Percentiles rank a stretch among this genome's conserved stretches.
Conservation (phyloP, 2,113 vertebrate species). For the Hypomesus transpacificus region DNA sequence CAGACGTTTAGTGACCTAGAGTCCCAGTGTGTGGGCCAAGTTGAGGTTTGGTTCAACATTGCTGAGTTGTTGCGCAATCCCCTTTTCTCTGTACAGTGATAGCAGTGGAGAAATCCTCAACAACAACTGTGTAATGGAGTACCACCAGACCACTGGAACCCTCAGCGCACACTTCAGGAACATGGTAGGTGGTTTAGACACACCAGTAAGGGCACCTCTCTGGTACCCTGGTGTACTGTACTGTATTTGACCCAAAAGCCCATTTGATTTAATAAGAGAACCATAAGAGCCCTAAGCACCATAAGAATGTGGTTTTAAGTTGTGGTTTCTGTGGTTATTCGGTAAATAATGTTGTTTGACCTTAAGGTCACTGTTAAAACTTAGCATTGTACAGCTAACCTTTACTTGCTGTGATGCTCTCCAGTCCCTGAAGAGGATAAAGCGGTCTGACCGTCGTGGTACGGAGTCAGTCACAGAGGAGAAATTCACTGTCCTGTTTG, state of each 20-base stretch:
- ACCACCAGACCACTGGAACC: conserved; percentile 87
- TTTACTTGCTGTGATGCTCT: not conserved
- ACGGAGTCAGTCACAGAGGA: conserved; percentile 94
- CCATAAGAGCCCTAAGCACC: no score
- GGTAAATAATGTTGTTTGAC: no score
- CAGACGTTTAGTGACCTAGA: not conserved
- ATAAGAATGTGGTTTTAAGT: no score
- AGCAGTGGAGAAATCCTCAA: conserved; percentile 92
- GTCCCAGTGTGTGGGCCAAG: not conserved
- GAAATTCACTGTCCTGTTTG: conserved; percentile 95
- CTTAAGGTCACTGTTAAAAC: no score
- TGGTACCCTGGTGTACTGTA: no score
- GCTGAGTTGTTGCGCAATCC: not conserved
- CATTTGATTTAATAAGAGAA: no score
- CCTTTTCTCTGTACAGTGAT: conserved; percentile 68
- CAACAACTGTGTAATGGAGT: conserved; percentile 95
- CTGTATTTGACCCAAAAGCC: no score
- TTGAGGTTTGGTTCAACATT: not conserved
- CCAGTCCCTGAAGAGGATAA: conserved; percentile 93
- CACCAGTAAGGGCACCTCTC: no score
- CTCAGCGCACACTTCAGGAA: conserved; percentile 93
- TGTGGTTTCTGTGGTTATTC: no score
- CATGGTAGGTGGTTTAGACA: conserved; percentile 73
- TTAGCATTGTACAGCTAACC: no score
- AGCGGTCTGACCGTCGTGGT: conserved; percentile 87